These are phyloP conservation scores for Phymatocera aterrima DNA, from an alignment of 2,888 invertebrate species.

Conservation along the genomic window DNA sequence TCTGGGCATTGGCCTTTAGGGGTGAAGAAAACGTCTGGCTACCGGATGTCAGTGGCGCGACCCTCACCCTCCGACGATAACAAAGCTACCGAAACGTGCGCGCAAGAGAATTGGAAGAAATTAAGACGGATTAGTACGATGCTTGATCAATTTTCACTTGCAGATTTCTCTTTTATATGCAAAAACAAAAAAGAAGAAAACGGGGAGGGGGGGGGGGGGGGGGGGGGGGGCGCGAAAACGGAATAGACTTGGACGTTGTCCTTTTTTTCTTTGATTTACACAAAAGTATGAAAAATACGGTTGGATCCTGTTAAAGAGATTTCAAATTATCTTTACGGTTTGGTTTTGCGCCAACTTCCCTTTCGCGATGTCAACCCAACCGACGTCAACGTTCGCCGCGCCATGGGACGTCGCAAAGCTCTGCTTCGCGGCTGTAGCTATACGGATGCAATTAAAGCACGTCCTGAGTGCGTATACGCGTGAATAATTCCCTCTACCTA, in stretches of 20 bases:
- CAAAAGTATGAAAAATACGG: no score
- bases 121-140: neutral
- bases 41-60: conserved; percentile 17
- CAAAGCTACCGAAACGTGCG: conserved; percentile 12
- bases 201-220: no score
- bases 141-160: neutral
- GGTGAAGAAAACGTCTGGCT: conserved; percentile 28
- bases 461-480: conserved; percentile 4
- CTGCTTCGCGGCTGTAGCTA: conserved; percentile 23
- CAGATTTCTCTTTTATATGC: neutral
- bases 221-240: no score
- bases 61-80: conserved; percentile 8
- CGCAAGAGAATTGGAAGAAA: neutral
- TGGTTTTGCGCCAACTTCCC: neutral
- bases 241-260: no score
- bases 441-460: conserved; percentile 40
- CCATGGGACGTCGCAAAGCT: conserved; percentile 23
- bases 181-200: neutral
- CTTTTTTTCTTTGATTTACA: no score
- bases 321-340: no score
- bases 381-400: conserved; percentile 25
- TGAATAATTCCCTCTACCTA: neutral
- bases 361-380: conserved; percentile 15
- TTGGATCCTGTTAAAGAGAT: no score
- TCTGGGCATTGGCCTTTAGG: conserved; percentile 26